These are phyloP conservation scores for Schmidtea mediterranea DNA, from an alignment of 1,140 invertebrate genomes.

Conservation along the genomic window DNA sequence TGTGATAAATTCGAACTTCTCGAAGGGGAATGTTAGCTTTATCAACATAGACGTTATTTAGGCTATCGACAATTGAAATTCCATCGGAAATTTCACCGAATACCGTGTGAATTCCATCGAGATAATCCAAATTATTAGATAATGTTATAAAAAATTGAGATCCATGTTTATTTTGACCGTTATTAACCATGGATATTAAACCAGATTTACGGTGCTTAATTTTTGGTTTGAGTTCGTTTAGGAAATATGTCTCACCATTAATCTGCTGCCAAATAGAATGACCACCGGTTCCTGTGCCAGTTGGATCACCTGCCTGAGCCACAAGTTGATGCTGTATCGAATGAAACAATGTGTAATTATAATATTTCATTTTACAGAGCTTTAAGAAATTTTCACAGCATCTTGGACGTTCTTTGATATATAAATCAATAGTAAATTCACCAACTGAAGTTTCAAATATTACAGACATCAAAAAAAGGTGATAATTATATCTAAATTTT, in stretches of 20 bases:
- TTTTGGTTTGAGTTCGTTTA: slow-evolving; percentile 59
- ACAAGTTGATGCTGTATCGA: slow-evolving; percentile 53
- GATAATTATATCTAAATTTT: no score
- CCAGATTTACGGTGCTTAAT: slow-evolving; percentile 63
- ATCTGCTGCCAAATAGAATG: slow-evolving; percentile 36
- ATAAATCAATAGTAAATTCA: slow-evolving; percentile 3
- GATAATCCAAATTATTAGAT: slow-evolving; percentile 53
- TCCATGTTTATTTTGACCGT: slow-evolving; percentile 63
- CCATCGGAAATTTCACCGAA: slow-evolving; percentile 76
- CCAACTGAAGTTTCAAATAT: slow-evolving; percentile 4
- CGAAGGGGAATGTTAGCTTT: slow-evolving; percentile 62
- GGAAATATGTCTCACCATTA: slow-evolving; percentile 49
- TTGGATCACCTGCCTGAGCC: slow-evolving; percentile 88
- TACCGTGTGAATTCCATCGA: slow-evolving; percentile 69
- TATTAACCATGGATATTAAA: slow-evolving; percentile 76
- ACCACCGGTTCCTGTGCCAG: slow-evolving; percentile 61
- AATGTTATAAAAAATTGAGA: slow-evolving; percentile 93
- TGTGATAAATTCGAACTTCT: slow-evolving; percentile 88
- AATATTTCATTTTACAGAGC: slow-evolving; percentile 90
- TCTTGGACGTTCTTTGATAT: background rate
- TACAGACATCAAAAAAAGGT: no score
- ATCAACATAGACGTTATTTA: slow-evolving; percentile 84
- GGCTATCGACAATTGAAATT: slow-evolving; percentile 50
- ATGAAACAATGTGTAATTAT: slow-evolving; percentile 80
- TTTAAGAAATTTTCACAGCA: slow-evolving; percentile 78